phyloP scores from a whole-genome alignment of 2,113 vertebrate species.

The Scartelaos histophorus region DNA sequence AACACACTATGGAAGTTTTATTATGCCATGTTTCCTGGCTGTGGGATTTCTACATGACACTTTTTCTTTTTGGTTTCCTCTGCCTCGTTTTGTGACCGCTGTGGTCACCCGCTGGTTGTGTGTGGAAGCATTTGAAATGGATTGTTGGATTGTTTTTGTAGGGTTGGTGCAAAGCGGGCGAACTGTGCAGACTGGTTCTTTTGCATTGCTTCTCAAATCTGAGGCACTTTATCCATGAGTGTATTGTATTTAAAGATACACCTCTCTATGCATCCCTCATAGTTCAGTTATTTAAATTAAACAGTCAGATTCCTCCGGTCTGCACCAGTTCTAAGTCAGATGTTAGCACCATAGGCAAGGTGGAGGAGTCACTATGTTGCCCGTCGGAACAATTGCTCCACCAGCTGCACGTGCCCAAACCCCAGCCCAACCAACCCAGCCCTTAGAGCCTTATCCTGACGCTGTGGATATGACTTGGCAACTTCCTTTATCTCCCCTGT shows the following conservation, averaged over 20 bases:
- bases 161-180: constrained; percentile 19
- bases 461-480: not conserved
- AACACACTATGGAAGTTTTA: constrained; percentile 30
- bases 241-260: not conserved
- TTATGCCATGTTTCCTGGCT: constrained; percentile 54
- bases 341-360: not conserved
- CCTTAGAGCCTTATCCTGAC: constrained; percentile 9
- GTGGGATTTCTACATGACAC: constrained; percentile 20
- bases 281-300: not conserved
- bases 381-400: not conserved
- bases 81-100: constrained; percentile 25
- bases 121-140: constrained; percentile 29
- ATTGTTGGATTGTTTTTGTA: not conserved
- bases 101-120: constrained; percentile 46
- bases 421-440: constrained; percentile 10
- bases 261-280: no score
- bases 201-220: not conserved
- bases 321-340: not conserved
- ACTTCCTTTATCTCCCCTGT: constrained; percentile 1
- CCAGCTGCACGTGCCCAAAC: constrained; percentile 2
- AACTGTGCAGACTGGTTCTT: not conserved
- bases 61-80: constrained; percentile 41
- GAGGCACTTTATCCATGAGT: not conserved
- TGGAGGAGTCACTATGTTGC: not conserved
- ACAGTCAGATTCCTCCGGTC: not conserved